These are phyloP conservation scores for Amblyornis subalaris DNA, from an alignment of 2,113 vertebrate genomes.

Conservation along the genomic window DNA sequence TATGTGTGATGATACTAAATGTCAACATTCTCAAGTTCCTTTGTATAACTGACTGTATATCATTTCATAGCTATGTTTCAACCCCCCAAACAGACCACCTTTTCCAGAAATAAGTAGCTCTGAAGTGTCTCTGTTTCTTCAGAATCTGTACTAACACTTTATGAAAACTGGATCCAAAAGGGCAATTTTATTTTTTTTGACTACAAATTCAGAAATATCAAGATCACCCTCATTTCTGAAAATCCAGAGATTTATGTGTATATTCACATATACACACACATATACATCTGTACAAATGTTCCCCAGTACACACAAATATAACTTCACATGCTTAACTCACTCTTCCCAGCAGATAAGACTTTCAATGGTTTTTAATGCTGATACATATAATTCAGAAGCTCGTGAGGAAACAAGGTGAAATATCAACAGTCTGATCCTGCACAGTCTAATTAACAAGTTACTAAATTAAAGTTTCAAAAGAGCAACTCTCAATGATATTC, in stretches of 20 bases:
- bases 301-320: background rate
- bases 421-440: background rate
- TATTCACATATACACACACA: background rate
- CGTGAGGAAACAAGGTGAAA: background rate
- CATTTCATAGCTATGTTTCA: background rate
- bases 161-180: background rate
- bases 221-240: background rate
- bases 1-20: background rate
- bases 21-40: background rate
- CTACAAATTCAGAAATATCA: background rate
- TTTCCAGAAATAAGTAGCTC: background rate
- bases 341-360: background rate
- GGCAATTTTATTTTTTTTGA: background rate
- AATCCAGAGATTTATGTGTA: background rate
- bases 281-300: background rate
- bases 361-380: background rate
- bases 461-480: background rate
- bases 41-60: background rate
- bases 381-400: background rate
- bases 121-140: background rate
- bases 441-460: background rate
- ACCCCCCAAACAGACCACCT: accelerated
- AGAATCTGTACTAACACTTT: background rate
- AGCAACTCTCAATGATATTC: background rate
- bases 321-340: background rate